These are phyloP conservation scores for Drosophila punjabiensis DNA, from an alignment of 1,140 invertebrate genomes.

Conservation along the genomic window DNA sequence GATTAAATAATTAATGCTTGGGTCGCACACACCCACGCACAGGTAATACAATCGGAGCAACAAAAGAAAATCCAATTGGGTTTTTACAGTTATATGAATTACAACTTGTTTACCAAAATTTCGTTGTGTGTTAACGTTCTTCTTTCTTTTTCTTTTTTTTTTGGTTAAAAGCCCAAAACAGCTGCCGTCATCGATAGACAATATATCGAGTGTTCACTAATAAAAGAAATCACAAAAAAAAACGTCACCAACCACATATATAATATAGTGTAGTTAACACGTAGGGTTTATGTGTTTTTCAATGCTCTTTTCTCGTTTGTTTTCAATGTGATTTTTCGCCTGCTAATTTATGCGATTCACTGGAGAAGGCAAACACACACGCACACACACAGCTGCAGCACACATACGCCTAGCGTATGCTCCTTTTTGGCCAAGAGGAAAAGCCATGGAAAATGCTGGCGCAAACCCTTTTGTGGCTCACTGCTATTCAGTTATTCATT, in stretches of 20 bases:
- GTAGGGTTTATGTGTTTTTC: conserved; percentile 28
- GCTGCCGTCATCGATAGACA: conserved; percentile 73
- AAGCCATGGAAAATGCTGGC: conserved; percentile 48
- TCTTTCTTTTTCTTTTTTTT: conserved; percentile 1
- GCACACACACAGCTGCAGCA: conserved; percentile 18
- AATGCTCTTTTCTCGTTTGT: conserved; percentile 37
- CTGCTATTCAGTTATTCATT: conserved; percentile 20
- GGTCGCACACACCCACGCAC: conserved; percentile 26
- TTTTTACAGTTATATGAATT: conserved; percentile 2
- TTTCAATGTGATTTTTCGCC: conserved; percentile 44
- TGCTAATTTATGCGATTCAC: conserved; percentile 62
- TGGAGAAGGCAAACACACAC: conserved; percentile 63
- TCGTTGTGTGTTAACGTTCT: conserved; percentile 2
- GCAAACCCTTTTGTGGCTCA: conserved; percentile 22
- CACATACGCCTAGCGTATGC: conserved; percentile 58
- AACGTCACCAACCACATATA: conserved; percentile 20
- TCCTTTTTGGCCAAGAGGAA: conserved; percentile 61
- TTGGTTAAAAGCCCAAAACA: conserved; percentile 59
- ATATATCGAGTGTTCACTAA: conserved; percentile 37
- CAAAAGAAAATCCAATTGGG: conserved; percentile 6
- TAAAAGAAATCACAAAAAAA: conserved; percentile 37
- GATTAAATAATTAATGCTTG: conserved; percentile 38
- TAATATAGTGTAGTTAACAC: conserved; percentile 44
- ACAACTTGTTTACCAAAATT: conserved; percentile 34
- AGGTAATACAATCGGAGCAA: neutral